These are phyloP conservation scores for Muschampia plurimacula DNA, from an alignment of 2,888 invertebrate species.

Conservation along the genomic window DNA sequence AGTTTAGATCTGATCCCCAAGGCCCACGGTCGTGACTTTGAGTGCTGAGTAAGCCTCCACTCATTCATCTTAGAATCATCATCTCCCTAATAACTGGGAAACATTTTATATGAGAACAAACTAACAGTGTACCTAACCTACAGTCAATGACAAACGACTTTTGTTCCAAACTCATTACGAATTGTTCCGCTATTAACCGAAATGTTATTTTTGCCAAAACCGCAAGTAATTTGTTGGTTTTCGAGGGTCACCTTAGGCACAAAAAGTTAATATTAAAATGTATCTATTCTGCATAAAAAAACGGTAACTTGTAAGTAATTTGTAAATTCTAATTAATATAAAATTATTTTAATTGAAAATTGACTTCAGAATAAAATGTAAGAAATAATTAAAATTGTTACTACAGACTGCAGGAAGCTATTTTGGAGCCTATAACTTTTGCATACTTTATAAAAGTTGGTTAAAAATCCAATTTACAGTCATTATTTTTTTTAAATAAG, in stretches of 20 bases:
- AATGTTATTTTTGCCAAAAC: conserved; percentile 47
- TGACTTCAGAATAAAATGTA: too few species aligned
- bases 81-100: not conserved
- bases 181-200: conserved; percentile 43
- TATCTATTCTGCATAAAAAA: not conserved
- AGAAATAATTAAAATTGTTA: too few species aligned
- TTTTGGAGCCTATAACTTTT: too few species aligned
- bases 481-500: too few species aligned
- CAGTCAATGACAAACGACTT: conserved; percentile 30
- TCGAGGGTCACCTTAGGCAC: conserved; percentile 8
- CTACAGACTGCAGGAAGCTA: too few species aligned
- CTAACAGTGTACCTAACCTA: not conserved
- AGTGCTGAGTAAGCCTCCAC: too few species aligned
- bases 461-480: too few species aligned
- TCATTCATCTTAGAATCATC: conserved; percentile 2
- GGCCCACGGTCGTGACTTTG: too few species aligned
- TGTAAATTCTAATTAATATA: too few species aligned
- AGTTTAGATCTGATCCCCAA: too few species aligned
- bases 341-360: too few species aligned
- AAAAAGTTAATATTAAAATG: conserved; percentile 10
- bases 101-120: not conserved
- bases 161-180: conserved; percentile 36
- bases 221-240: conserved; percentile 40
- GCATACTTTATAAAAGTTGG: too few species aligned
- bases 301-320: not conserved